These are phyloP conservation scores for Pollicipes pollicipes DNA, from an alignment of 1,140 invertebrate species.

Conservation along the genomic window DNA sequence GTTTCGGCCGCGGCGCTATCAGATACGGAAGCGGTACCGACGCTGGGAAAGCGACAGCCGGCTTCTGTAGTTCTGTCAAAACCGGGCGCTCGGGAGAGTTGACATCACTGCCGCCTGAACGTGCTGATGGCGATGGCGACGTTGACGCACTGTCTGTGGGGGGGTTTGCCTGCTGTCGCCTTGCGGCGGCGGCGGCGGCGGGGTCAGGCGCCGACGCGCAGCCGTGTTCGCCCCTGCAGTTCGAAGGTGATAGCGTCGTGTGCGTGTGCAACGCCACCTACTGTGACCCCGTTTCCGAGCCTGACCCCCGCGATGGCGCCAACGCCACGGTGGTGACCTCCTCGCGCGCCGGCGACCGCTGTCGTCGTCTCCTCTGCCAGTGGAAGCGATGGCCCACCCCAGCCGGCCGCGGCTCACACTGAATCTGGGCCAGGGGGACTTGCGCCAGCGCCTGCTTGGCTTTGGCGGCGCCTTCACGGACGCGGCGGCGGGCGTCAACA, in stretches of 20 bases:
- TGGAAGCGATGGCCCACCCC: neutral
- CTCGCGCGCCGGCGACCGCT: neutral
- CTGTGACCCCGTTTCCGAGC: constrained; percentile 6
- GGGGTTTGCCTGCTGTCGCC: too few species aligned
- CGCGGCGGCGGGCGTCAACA: constrained; percentile 56
- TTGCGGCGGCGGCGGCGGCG: too few species aligned
- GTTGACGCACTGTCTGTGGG: too few species aligned
- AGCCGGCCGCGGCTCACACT: neutral
- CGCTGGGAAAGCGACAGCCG: too few species aligned
- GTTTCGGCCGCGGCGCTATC: too few species aligned
- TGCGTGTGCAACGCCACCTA: constrained; percentile 13
- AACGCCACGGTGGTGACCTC: neutral
- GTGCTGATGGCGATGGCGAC: too few species aligned
- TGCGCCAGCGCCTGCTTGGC: constrained; percentile 36
- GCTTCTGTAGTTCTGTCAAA: too few species aligned
- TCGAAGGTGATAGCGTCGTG: constrained; percentile 11
- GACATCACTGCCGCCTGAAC: too few species aligned
- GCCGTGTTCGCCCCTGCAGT: neutral
- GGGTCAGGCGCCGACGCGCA: too few species aligned
- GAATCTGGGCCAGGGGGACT: constrained; percentile 17
- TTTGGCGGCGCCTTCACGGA: constrained; percentile 82
- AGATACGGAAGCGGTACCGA: too few species aligned
- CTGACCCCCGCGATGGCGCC: neutral
- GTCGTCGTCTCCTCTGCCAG: too few species aligned
- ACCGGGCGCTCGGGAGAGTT: too few species aligned